Evolutionary conservation across 2,797 vertebrate species (phyloP).

Genomic region (Hipposideros larvatus): DNA sequence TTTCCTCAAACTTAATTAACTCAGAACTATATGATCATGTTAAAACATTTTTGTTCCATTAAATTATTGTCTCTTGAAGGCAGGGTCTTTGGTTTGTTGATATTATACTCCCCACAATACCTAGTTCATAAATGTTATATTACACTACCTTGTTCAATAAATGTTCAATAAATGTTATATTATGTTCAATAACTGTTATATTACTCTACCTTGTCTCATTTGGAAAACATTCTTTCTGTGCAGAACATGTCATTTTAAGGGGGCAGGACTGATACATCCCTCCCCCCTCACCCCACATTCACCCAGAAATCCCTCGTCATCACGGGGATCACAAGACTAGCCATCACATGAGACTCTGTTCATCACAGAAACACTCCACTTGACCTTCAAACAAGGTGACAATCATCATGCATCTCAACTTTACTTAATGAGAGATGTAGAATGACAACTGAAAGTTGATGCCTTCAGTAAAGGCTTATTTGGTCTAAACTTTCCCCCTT

Average conservation of each 20-base stretch:
- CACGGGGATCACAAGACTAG: not conserved
- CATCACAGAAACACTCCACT: slow-evolving; percentile 37
- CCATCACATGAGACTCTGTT: not conserved
- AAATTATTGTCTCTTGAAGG: slow-evolving; percentile 48
- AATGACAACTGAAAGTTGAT: slow-evolving; percentile 22
- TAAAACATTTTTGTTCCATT: slow-evolving; percentile 8
- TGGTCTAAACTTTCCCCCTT: slow-evolving; percentile 42
- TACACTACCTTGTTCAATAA: not conserved
- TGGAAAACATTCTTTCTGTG: slow-evolving; percentile 38
- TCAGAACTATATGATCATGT: not conserved
- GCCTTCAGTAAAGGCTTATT: slow-evolving; percentile 12
- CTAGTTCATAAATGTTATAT: not conserved
- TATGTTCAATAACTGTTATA: not conserved
- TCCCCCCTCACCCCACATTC: not conserved
- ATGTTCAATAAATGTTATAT: not conserved
- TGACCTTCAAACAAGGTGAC: slow-evolving; percentile 46
- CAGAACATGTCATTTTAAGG: slow-evolving; percentile 28
- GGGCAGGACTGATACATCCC: not conserved
- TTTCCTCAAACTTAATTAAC: slow-evolving; percentile 33
- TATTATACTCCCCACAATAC: slow-evolving; percentile 1
- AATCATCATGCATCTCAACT: not conserved
- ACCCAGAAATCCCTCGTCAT: slow-evolving; percentile 35
- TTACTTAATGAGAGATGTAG: slow-evolving; percentile 57
- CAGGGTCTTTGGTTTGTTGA: not conserved
- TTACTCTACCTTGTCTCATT: not conserved